Evolutionary conservation across 2,888 invertebrate genomes (phyloP), one percentile per base, ranked within the genome.

Genomic region (Lasioglossum morio): DNA sequence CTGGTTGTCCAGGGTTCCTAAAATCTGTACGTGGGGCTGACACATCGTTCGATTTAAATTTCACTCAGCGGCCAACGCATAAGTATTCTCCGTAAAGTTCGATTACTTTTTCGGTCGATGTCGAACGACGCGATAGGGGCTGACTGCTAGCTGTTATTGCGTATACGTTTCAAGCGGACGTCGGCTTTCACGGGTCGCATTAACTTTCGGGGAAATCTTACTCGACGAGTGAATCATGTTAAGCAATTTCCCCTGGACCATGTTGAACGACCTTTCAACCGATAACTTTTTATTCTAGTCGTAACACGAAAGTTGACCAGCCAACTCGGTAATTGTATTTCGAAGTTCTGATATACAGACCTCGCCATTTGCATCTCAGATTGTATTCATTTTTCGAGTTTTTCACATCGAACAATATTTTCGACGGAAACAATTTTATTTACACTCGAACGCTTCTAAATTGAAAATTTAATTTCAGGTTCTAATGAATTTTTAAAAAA

Each of bases 101-200:
- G 19, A 57, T 40, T 60, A 23, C 43, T 57, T 76, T 63, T 46
- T 1, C 12, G 30, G 53, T 53, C 48, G 48, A 72, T 40, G 30
- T 4, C 43, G 57, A 60, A 73, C 16, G 46, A 73, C 16, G 37
- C 30, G 75, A 70, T 82, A 70, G 40, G 77, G 57, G 34, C 19
- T 40, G 60, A 74, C 73, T 37, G 79, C 34, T 34, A 79, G 74
- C 72, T 79, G 79, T 84, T 84, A 79, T 85, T 84, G 84, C 84
- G 63, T 79, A 63, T 79, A 85, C 76, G 79, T 85, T 84, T 77
- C 76, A 57, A 34, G 79, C 72, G 23, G 63, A 79, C 73, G 77
- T 79, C 85, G 53, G 79, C 84, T 69, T 72, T 82, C 85, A 76
- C 72, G 84, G 57, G 84, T 85, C 85, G 73, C 76, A 77, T 85